Percentiles rank a stretch among this genome's conserved stretches.
Evolutionary conservation across 2,113 vertebrate species (phyloP).

Genomic region (Pteronura brasiliensis): DNA sequence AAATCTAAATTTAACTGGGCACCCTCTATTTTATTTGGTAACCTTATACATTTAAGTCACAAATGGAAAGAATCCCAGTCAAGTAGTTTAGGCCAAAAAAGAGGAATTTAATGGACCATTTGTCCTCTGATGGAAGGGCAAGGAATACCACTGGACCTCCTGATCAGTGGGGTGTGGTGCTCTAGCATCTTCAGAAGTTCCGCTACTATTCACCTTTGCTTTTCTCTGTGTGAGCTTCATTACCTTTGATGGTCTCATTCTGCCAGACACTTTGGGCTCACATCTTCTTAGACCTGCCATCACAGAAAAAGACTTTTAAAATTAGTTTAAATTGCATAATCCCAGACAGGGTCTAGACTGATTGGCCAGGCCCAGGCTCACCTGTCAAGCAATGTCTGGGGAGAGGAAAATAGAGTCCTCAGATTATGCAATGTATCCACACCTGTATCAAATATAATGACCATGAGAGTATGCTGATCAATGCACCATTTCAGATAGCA

Average conservation of each 20-base stretch:
- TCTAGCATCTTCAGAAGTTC: background rate
- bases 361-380: background rate
- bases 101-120: background rate
- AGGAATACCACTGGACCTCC: background rate
- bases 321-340: background rate
- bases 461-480: fast-evolving
- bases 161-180: fast-evolving
- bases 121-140: background rate
- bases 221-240: background rate
- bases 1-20: background rate
- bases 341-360: background rate
- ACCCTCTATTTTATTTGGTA: background rate
- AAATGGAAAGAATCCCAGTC: background rate
- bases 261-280: background rate
- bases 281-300: background rate
- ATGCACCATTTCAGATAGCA: background rate
- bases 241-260: background rate
- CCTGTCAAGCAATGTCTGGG: background rate
- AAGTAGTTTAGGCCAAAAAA: background rate
- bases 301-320: background rate
- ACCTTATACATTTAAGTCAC: background rate
- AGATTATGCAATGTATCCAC: too few relatives aligned
- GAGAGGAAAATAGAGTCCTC: fast-evolving
- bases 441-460: background rate
- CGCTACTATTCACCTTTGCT: background rate